A percentile compares a stretch with the other conserved stretches of the same genome.
phyloP scores from a whole-genome alignment of 2,113 vertebrate species.

The Pachypanchax playfairii region DNA sequence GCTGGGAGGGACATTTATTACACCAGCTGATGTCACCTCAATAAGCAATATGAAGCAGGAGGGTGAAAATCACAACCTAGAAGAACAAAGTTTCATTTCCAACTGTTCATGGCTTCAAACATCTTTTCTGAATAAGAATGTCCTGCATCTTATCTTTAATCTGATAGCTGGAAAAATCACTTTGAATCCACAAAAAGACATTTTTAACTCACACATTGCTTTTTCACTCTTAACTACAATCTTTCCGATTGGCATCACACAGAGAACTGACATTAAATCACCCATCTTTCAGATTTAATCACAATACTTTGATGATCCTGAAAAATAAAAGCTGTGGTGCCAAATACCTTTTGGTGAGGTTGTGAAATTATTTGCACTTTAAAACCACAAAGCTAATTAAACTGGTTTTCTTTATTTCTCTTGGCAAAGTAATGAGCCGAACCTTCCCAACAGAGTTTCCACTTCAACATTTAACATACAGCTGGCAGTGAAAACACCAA shows the following conservation, averaged over 20 bases:
- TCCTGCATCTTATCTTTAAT: slow-evolving; percentile 13
- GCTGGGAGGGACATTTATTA: not conserved
- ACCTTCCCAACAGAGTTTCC: not conserved
- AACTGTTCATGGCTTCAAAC: slow-evolving; percentile 17
- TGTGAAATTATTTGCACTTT: too few relatives aligned
- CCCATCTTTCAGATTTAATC: too few relatives aligned
- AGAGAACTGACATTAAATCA: too few relatives aligned
- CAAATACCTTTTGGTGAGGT: too few relatives aligned
- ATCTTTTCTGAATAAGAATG: slow-evolving; percentile 13
- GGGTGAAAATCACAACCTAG: slow-evolving; percentile 14
- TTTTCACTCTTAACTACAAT: too few relatives aligned
- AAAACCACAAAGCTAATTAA: not conserved
- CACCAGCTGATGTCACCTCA: slow-evolving; percentile 6
- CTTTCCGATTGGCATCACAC: too few relatives aligned
- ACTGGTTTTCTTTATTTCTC: not conserved
- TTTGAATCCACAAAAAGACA: not conserved
- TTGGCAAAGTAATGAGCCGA: not conserved
- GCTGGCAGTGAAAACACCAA: slow-evolving; percentile 35
- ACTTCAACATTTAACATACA: slow-evolving; percentile 10
- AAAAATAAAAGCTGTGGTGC: too few relatives aligned
- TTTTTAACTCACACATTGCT: too few relatives aligned
- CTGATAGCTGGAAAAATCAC: slow-evolving; percentile 8
- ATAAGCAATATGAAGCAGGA: not conserved
- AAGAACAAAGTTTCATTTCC: slow-evolving; percentile 14
- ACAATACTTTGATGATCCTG: too few relatives aligned